Conservation (phyloP, 2,113 vertebrate genomes). For the Conger conger region DNA sequence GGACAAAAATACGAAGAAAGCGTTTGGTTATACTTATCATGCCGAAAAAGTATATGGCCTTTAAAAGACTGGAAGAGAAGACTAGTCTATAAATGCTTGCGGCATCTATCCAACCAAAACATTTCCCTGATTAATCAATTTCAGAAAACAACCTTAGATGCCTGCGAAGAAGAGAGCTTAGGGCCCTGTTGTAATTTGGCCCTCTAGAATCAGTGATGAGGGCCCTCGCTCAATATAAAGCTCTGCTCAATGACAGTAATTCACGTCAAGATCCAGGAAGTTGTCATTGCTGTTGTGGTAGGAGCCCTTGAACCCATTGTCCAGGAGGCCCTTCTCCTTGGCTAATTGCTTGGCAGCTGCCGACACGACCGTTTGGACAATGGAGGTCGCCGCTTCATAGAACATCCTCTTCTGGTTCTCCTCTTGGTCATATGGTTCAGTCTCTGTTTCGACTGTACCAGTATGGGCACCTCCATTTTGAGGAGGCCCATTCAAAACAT, state of each 20-base stretch:
- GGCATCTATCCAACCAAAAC: background rate
- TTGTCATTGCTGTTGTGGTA: constrained; percentile 34
- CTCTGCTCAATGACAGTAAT: constrained; percentile 38
- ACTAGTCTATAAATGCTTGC: background rate
- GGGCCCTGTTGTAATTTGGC: background rate
- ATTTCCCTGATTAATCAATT: constrained; percentile 3
- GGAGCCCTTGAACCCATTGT: constrained; percentile 52
- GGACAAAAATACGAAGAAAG: background rate
- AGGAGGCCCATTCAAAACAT: constrained; percentile 38
- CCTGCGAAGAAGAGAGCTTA: background rate
- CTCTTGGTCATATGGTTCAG: constrained; percentile 44
- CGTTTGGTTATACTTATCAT: background rate
- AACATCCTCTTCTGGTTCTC: constrained; percentile 63
- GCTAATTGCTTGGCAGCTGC: constrained; percentile 68
- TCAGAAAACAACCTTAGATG: background rate
- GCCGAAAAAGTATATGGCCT: background rate
- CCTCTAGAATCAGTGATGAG: background rate
- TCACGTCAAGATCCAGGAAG: constrained; percentile 36
- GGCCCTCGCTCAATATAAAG: background rate
- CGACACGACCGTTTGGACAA: constrained; percentile 66
- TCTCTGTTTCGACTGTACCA: constrained; percentile 31
- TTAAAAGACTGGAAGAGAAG: background rate
- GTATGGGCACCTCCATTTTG: constrained; percentile 47
- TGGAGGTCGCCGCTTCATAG: constrained; percentile 63
- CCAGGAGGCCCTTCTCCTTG: constrained; percentile 51